Evolutionary conservation across 2,888 invertebrate species (phyloP), one percentile per base, ranked within the genome.

Genomic region (Drosophila maculinotata): DNA sequence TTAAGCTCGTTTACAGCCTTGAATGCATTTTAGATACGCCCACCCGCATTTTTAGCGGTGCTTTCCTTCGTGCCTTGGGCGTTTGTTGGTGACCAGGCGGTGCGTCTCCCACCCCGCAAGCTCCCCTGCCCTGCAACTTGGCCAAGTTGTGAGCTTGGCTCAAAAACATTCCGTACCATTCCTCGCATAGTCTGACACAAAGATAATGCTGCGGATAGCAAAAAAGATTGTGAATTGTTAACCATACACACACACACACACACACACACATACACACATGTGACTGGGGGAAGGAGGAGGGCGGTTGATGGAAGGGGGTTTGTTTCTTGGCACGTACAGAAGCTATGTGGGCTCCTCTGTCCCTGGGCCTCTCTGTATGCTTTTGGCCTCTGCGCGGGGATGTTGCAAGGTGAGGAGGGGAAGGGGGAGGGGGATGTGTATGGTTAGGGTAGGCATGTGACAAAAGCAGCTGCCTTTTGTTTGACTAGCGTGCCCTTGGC

Each of bases 391-490:
- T 60, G 56, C 45, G 48, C 7, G 26, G 7, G 14, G 15, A 14
- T 7, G 12, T 3, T n/a, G 20, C 4, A 7, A 10, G 3, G 17
- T 2, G 6, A 12, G 4, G 15, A n/a, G 15, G 4, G 20, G 15
- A 8, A 0, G 9, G 20, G 7, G 2, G 7, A 0, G 1, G 25
- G 3, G 28, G 25, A 28, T 39, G 20, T 28, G 20, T n/a, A 8
- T 15, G 26, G 36, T 30, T 39, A 36, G 35, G 49, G 51, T 57
- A 48, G 53, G 67, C 69, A 75, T 84, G 87, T 82, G 87, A 84
- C 87, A 87, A 79, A 79, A 76, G 79, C 87, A 83, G 84, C 87
- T 87, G 87, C 78, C 87, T 84, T 81, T 82, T 82, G 81, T 87
- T 82, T 87, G 65, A 76, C 56, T 78, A 75, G 64, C 66, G 66